phyloP scores from a whole-genome alignment of 1,140 invertebrate genomes.

The Papilio polyxenes region DNA sequence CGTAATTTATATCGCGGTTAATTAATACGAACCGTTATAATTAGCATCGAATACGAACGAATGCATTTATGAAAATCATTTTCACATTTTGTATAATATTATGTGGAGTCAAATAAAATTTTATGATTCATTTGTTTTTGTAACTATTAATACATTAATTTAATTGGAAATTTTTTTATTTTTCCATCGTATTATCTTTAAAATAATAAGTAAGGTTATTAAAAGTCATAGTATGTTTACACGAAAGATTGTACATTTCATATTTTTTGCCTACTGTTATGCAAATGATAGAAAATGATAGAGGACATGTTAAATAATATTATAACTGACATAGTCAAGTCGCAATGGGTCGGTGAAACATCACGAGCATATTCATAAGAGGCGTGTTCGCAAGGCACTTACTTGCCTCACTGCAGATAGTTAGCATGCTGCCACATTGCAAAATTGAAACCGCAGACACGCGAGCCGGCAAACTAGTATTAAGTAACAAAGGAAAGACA shows the following conservation, averaged over 20 bases:
- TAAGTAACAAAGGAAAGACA: conserved; percentile 37
- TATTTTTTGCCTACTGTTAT: not conserved
- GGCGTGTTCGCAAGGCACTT: conserved; percentile 29
- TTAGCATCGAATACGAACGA: conserved; percentile 17
- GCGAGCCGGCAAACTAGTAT: conserved; percentile 37
- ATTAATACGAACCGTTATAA: conserved; percentile 30
- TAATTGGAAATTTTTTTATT: not conserved
- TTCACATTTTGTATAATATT: conserved; percentile 3
- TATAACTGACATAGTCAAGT: not conserved
- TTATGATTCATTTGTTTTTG: not conserved
- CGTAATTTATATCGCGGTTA: conserved; percentile 33
- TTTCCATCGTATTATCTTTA: not conserved
- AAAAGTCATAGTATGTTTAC: too few relatives aligned
- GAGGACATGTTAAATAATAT: not conserved
- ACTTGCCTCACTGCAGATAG: conserved; percentile 45
- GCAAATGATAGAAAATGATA: not conserved
- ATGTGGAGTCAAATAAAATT: not conserved
- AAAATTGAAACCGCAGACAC: conserved; percentile 45
- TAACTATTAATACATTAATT: not conserved
- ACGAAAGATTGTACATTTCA: too few relatives aligned
- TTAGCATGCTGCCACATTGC: conserved; percentile 44
- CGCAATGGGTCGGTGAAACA: conserved; percentile 2
- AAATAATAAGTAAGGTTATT: too few relatives aligned
- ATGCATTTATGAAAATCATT: not conserved
- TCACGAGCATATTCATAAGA: not conserved